Evolutionary conservation across 1,140 invertebrate species (phyloP).

Genomic region (Aphelinus atriplicis): DNA sequence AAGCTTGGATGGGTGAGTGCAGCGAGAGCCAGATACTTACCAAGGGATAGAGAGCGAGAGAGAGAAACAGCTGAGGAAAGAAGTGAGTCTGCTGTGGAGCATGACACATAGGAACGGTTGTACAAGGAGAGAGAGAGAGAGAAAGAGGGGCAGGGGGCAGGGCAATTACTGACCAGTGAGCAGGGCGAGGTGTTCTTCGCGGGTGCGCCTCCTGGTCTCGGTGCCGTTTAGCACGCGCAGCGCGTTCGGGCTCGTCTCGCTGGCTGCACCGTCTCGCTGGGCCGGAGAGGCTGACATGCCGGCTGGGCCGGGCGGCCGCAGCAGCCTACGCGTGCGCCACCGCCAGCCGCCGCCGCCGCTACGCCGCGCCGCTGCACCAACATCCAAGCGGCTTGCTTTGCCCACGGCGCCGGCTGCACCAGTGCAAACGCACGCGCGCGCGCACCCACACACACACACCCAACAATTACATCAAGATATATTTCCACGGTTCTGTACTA

Average conservation of each 20-base stretch:
- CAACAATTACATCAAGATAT: neutral
- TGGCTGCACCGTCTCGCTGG: neutral
- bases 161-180: neutral
- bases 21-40: too few species aligned
- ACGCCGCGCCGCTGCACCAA: slow-evolving; percentile 26
- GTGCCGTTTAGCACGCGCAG: slow-evolving; percentile 24
- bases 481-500: too few species aligned
- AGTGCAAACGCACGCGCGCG: neutral
- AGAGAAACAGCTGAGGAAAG: neutral
- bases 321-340: slow-evolving; percentile 14
- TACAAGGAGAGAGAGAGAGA: neutral
- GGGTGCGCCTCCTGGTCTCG: slow-evolving; percentile 19
- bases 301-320: neutral
- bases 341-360: slow-evolving; percentile 15
- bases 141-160: neutral
- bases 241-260: too few species aligned
- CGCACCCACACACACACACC: neutral
- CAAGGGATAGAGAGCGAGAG: neutral
- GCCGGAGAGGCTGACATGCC: slow-evolving; percentile 29
- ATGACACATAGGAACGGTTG: neutral
- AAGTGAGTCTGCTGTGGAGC: neutral
- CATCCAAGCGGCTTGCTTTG: slow-evolving; percentile 39
- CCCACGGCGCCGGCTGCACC: slow-evolving; percentile 24
- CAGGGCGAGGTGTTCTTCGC: neutral
- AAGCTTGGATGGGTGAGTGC: too few species aligned